Evolutionary conservation across 2,888 invertebrate species (phyloP), one percentile per base, ranked within the genome.

Genomic region (Sabatieria punctata): DNA sequence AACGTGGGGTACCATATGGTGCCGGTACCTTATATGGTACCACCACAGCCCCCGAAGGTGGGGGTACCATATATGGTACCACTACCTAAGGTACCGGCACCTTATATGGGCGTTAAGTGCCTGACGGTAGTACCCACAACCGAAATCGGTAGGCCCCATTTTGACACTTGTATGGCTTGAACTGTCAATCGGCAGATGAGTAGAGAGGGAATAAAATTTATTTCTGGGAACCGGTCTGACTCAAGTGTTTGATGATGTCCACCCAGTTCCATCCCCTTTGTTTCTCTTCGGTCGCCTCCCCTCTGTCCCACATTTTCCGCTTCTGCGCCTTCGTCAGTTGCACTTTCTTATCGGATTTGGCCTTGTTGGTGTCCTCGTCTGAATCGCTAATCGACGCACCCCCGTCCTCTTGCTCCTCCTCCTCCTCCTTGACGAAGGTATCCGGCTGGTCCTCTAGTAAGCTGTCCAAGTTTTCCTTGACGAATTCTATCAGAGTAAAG

Each of bases 201-300:
- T n/a, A n/a, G n/a, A n/a, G n/a, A n/a, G n/a, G n/a, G n/a, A n/a
- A n/a, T n/a, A n/a, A n/a, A n/a, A n/a, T 30, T 30, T 11, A 30
- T 13, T 13, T 30, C 33, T 11, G 33, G 15, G n/a, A n/a, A 18
- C 46, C 49, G 2, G 47, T 41, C 33, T 89, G 89, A 11, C 85
- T 84, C 49, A 93, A 74, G 71, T 93, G 93, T 67, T 85, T 86
- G n/a, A 93, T 80, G 51, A 93, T 78, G 64, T 91, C 91, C 11
- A 91, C 78, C 91, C 93, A 93, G 71, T 93, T 78, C 77, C 79
- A 85, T 0, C 93, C 93, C 25, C 91, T 71, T 0, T 84, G 81
- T 53, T 75, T 77, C 62, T 89, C 88, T 0, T 86, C 88, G 8
- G 78, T 79, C 21, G 74, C 72, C 66, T 85, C 85, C 1, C 83